Percentiles rank a stretch among this genome's conserved stretches.
Evolutionary conservation across 2,888 invertebrate genomes (phyloP).

Genomic region (Drosophila crucigera): DNA sequence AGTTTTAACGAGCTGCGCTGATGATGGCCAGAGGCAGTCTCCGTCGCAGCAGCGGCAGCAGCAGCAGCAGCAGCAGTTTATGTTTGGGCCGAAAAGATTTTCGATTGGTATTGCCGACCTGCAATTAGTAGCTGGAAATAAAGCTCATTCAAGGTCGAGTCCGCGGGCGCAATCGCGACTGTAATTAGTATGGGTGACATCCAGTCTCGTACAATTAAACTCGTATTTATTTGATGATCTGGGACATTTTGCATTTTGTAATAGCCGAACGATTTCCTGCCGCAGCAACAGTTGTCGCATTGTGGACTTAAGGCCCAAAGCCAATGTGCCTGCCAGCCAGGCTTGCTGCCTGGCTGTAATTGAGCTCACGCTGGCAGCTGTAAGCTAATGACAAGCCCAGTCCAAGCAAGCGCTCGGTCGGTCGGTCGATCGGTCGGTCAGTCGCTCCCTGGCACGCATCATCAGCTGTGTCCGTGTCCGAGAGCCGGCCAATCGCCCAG

Average conservation of each 20-base stretch:
- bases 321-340: constrained; percentile 10
- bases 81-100: constrained; percentile 50
- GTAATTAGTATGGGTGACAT: constrained; percentile 43
- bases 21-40: constrained; percentile 62
- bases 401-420: constrained; percentile 54
- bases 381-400: constrained; percentile 75
- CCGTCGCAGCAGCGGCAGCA: background rate
- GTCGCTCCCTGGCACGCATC: constrained; percentile 43
- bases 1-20: constrained; percentile 68
- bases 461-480: constrained; percentile 53
- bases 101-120: constrained; percentile 47
- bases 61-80: constrained; percentile 33
- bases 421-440: background rate
- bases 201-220: constrained; percentile 70
- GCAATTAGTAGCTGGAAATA: constrained; percentile 56
- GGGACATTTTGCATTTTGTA: constrained; percentile 74
- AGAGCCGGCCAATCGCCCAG: constrained; percentile 16
- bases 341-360: constrained; percentile 43
- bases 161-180: constrained; percentile 4
- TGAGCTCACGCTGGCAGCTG: constrained; percentile 71
- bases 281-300: constrained; percentile 15
- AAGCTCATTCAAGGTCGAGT: constrained; percentile 38
- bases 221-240: constrained; percentile 78
- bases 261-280: constrained; percentile 82
- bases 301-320: background rate